These are phyloP conservation scores for Notiomystis cincta DNA, from an alignment of 2,113 vertebrate species.

Conservation along the genomic window DNA sequence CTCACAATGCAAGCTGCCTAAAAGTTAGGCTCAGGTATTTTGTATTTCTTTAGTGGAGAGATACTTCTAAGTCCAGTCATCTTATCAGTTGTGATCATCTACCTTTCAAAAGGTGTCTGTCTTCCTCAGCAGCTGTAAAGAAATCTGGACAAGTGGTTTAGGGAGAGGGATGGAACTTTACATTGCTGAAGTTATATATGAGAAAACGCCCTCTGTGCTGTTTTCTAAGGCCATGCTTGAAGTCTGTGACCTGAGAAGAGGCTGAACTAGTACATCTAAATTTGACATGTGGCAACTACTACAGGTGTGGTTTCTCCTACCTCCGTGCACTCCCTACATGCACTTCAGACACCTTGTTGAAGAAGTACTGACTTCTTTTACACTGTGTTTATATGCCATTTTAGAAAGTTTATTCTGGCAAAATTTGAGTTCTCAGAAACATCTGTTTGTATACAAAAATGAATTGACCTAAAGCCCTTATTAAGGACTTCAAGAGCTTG, in stretches of 20 bases:
- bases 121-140: not conserved
- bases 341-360: not conserved
- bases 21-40: not conserved
- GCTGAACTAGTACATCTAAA: not conserved
- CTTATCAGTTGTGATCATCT: not conserved
- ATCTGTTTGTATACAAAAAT: not conserved
- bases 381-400: not conserved
- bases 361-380: not conserved
- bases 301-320: not conserved
- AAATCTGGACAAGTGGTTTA: not conserved
- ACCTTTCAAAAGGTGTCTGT: not conserved
- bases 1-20: not conserved
- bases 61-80: not conserved
- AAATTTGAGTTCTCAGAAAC: not conserved
- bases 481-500: not conserved
- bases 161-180: not conserved
- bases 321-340: fast-evolving
- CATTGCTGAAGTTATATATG: not conserved
- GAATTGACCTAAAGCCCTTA: not conserved
- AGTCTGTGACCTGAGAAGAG: not conserved
- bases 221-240: not conserved
- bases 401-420: not conserved
- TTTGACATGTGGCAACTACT: not conserved
- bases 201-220: not conserved
- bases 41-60: not conserved